phyloP scores from a whole-genome alignment of 2,888 invertebrate species.

The Mesorhabditis belari region DNA sequence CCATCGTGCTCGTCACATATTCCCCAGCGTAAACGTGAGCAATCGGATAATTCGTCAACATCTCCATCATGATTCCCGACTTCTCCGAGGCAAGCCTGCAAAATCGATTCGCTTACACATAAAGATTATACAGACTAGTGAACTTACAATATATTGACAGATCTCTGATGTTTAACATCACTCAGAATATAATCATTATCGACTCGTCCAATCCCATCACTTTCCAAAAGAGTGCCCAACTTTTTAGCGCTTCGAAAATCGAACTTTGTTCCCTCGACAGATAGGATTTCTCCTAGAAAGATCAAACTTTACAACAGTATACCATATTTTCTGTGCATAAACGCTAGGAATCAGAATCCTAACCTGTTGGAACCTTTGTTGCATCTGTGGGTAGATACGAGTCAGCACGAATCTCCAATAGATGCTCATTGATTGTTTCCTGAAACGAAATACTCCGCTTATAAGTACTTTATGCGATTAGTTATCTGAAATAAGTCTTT shows the following conservation, averaged over 20 bases:
- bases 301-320: not conserved
- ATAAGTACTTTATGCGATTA: not conserved
- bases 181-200: slow-evolving; percentile 7
- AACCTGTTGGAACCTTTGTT: slow-evolving; percentile 18
- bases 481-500: not conserved
- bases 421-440: slow-evolving; percentile 14
- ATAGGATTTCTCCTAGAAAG: slow-evolving; percentile 3
- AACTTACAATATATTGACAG: not conserved
- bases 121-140: not conserved
- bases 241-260: slow-evolving; percentile 6
- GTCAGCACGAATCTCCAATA: slow-evolving; percentile 14
- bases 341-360: too few relatives aligned
- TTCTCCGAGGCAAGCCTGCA: slow-evolving; percentile 16
- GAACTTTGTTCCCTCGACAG: slow-evolving; percentile 6
- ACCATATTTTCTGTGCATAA: not conserved
- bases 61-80: slow-evolving; percentile 27
- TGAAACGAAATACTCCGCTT: not conserved
- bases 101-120: not conserved
- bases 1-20: slow-evolving; percentile 11
- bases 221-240: slow-evolving; percentile 1
- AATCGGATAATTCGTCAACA: slow-evolving; percentile 29
- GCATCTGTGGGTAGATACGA: slow-evolving; percentile 22
- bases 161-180: not conserved
- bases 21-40: slow-evolving; percentile 27
- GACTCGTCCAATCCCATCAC: too few relatives aligned